These are phyloP conservation scores for Cephus nigrinus DNA, from an alignment of 2,888 invertebrate species.

Conservation along the genomic window DNA sequence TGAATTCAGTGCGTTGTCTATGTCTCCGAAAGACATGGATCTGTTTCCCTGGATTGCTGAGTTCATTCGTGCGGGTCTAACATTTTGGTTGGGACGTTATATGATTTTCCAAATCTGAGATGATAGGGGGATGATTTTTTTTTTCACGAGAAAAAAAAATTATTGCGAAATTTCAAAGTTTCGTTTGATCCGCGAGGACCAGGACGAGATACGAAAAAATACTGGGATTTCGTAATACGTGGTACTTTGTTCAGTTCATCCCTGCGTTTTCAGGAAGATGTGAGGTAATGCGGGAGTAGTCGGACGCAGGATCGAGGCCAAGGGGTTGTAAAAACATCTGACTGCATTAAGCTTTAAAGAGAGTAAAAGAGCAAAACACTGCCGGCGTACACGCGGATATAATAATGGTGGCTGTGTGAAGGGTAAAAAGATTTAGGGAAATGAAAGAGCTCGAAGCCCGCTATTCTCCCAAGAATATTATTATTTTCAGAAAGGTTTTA, in stretches of 20 bases:
- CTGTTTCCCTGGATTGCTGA: neutral
- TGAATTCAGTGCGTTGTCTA: neutral
- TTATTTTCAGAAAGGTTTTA: slow-evolving; percentile 14
- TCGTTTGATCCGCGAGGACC: neutral
- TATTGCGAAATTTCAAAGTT: neutral
- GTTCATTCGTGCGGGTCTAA: neutral
- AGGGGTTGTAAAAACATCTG: slow-evolving; percentile 14
- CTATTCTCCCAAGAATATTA: slow-evolving; percentile 10
- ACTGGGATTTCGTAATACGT: neutral
- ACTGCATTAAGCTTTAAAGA: slow-evolving; percentile 17
- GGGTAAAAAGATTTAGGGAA: slow-evolving; percentile 16
- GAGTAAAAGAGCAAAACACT: slow-evolving; percentile 6
- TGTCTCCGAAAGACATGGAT: neutral
- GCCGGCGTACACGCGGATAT: neutral
- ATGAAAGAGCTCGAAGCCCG: slow-evolving; percentile 8
- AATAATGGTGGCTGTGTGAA: neutral
- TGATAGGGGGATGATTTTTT: neutral
- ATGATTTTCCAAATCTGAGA: neutral
- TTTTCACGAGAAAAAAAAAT: neutral
- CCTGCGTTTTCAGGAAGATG: neutral
- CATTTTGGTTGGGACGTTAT: neutral
- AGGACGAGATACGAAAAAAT: neutral
- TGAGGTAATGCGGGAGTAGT: neutral
- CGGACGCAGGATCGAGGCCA: neutral
- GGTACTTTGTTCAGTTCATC: neutral